Percentiles rank a stretch among this genome's conserved stretches.
phyloP scores from a whole-genome alignment of 2,797 vertebrate genomes.

The Enteromius argenteus region DNA sequence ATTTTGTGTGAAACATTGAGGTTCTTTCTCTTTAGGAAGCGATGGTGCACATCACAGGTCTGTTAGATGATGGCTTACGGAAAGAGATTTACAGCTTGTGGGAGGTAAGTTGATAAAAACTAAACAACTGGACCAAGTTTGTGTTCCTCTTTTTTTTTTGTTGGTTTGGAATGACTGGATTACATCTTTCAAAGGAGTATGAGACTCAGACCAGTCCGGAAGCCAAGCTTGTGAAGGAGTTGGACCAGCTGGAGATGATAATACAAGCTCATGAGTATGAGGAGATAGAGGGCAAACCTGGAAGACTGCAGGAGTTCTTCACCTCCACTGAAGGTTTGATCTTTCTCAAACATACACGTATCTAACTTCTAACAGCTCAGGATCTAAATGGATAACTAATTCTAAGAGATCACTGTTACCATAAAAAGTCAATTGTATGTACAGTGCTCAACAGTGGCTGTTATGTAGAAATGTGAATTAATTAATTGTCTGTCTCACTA shows the following conservation, averaged over 20 bases:
- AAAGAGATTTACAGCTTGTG: slow-evolving; percentile 92
- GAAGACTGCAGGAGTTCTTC: slow-evolving; percentile 94
- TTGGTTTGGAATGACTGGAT: not conserved
- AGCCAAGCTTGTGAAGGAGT: slow-evolving; percentile 91
- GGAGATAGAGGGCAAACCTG: slow-evolving; percentile 87
- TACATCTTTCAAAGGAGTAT: slow-evolving; percentile 84
- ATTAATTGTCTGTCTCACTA: not conserved
- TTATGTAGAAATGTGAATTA: not conserved
- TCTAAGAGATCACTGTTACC: not conserved
- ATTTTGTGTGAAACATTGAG: not conserved
- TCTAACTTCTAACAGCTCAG: not conserved
- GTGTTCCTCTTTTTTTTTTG: not conserved
- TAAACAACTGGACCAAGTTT: not conserved
- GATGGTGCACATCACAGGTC: slow-evolving; percentile 85
- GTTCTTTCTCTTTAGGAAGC: slow-evolving; percentile 82
- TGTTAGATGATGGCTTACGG: slow-evolving; percentile 83
- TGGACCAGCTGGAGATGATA: slow-evolving; percentile 97
- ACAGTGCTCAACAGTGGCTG: not conserved
- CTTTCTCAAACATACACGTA: not conserved
- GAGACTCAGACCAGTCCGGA: slow-evolving; percentile 89
- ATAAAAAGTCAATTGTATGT: not conserved
- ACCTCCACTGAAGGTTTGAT: slow-evolving; percentile 88
- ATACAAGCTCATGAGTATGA: slow-evolving; percentile 96
- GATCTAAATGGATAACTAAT: not conserved
- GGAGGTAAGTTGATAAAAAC: slow-evolving; percentile 80